Conservation (phyloP, 2,797 vertebrate species). For the Micropoecilia bifurca region DNA sequence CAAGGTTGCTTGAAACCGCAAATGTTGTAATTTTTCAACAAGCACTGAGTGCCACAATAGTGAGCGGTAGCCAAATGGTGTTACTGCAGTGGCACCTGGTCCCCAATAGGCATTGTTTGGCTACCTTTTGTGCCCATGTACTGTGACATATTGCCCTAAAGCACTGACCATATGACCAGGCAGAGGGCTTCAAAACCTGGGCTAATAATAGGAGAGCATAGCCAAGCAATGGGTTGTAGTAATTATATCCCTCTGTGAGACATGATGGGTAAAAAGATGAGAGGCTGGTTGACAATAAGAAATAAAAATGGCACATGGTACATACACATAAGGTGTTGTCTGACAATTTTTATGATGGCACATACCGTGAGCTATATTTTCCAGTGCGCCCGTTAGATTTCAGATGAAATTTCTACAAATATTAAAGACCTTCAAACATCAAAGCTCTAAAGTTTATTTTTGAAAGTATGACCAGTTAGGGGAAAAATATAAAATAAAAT, state of each 20-base stretch:
- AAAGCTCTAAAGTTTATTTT: background rate
- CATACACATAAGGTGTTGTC: background rate
- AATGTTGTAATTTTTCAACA: conserved; percentile 67
- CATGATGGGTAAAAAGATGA: conserved; percentile 76
- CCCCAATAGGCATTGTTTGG: conserved; percentile 83
- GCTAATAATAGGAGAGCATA: conserved; percentile 82
- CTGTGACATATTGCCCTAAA: conserved; percentile 85
- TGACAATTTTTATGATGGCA: background rate
- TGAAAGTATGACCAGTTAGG: background rate
- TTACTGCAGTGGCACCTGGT: conserved; percentile 81
- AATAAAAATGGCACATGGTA: conserved; percentile 27
- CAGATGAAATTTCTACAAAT: background rate
- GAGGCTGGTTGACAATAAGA: conserved; percentile 42
- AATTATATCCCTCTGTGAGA: conserved; percentile 83
- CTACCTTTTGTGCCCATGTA: conserved; percentile 84
- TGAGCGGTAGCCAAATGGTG: conserved; percentile 79
- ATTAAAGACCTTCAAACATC: background rate
- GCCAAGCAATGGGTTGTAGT: conserved; percentile 74
- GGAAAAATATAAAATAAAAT: background rate
- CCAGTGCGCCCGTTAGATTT: background rate
- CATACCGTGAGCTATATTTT: background rate
- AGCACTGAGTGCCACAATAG: conserved; percentile 72
- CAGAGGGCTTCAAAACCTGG: conserved; percentile 75
- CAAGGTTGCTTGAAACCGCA: conserved; percentile 67
- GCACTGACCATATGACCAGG: conserved; percentile 87